Evolutionary conservation across 2,797 vertebrate species (phyloP), one percentile per base, ranked within the genome.

Genomic region (Synaphobranchus kaupii): DNA sequence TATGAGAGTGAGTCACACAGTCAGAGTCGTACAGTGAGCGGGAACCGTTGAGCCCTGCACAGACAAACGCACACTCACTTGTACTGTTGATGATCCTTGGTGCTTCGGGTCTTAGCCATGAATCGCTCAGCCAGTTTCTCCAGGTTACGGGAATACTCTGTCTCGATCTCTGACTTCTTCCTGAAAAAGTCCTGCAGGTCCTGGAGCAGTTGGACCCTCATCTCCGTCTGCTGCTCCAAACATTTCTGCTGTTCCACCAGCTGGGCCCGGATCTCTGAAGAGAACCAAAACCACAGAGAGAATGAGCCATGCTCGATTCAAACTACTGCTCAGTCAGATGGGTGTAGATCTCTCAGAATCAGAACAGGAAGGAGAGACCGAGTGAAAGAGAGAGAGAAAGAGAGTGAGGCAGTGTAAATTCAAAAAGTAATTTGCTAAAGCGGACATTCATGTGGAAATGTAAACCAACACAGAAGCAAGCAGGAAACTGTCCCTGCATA

Each of bases 141-240:
- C 91, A 99, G 93, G 93, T 98, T 99, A 81, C 98, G 94, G 83
- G 98, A 99, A 91, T 99, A 99, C 68, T 99, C 98, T 0, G 97
- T 98, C 92, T 99, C 98, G 86, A 99, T 99, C 95, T 99, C 98
- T 0, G 98, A 94, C 93, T 99, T 99, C 94, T 99, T 99, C 87
- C 98, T 96, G 96, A 99, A 99, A 96, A 99, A 99, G 94, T 99
- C 98, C 94, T 99, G 98, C 89, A 99, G 96, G 93, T 99, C 98
- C 94, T 99, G 98, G 34, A 99, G 97, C 89, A 99, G 97, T 90
- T 99, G 98, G 84, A 98, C 97, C 84, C 98, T 94, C 97, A 99
- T 98, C 93, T 99, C 98, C 0, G 98, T 99, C 95, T 99, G 98
- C 94, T 99, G 98, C 94, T 99, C 98, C 93, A 99, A 94, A 91